Evolutionary conservation across 2,797 vertebrate genomes (phyloP).

Genomic region (Antennarius maculatus): DNA sequence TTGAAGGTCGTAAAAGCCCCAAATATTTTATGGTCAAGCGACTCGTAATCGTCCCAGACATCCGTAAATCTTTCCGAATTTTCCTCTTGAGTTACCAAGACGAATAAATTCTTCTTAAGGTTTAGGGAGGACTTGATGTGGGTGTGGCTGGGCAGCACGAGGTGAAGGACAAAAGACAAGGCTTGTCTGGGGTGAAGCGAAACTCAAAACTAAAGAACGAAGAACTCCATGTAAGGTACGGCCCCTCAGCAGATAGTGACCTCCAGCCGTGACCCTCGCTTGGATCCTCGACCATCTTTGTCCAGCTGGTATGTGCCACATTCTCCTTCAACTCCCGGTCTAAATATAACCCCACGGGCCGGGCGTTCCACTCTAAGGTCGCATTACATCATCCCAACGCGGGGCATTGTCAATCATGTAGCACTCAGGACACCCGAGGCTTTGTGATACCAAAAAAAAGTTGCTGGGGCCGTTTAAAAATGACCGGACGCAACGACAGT

Average conservation of each 20-base stretch:
- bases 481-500: not conserved
- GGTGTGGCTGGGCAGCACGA: not conserved
- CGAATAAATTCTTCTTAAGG: too few relatives aligned
- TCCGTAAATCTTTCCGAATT: too few relatives aligned
- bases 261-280: not conserved
- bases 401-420: conserved; percentile 31
- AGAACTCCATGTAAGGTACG: conserved; percentile 39
- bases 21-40: too few relatives aligned
- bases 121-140: not conserved
- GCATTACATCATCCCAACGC: conserved; percentile 63
- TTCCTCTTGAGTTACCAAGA: too few relatives aligned
- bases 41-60: too few relatives aligned
- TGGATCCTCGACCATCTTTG: conserved; percentile 63
- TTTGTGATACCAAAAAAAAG: conserved; percentile 31
- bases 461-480: conserved; percentile 7
- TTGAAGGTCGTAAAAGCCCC: too few relatives aligned
- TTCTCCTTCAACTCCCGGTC: conserved; percentile 59
- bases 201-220: not conserved
- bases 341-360: conserved; percentile 68
- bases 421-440: conserved; percentile 5
- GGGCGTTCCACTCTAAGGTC: conserved; percentile 52
- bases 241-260: conserved; percentile 28
- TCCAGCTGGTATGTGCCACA: conserved; percentile 60
- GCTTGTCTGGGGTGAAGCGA: too few relatives aligned
- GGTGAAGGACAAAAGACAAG: not conserved